phyloP scores from a whole-genome alignment of 2,113 vertebrate genomes.

The Bubalus kerabau region DNA sequence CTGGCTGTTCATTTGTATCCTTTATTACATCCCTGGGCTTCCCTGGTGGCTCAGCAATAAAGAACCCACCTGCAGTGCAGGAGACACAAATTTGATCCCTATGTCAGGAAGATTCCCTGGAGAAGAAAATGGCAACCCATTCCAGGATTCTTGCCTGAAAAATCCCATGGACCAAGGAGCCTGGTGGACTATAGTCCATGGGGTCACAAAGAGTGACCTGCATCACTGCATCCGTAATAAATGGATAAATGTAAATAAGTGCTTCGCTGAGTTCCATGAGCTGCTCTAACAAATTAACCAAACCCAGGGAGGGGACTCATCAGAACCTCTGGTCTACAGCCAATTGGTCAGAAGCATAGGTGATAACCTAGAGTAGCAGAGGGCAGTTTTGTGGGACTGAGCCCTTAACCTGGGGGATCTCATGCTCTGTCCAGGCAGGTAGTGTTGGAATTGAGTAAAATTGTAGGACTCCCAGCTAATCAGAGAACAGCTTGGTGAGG shows the following conservation, averaged over 20 bases:
- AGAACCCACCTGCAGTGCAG: not conserved
- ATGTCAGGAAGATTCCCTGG: not conserved
- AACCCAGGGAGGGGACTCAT: not conserved
- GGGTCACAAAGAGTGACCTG: not conserved
- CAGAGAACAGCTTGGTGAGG: not conserved
- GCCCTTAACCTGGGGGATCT: not conserved
- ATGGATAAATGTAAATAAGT: not conserved
- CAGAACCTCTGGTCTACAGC: not conserved
- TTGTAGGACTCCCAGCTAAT: not conserved
- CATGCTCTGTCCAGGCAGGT: not conserved
- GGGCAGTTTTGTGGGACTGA: not conserved
- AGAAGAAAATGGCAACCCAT: not conserved
- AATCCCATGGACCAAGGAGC: not conserved
- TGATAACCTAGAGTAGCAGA: not conserved
- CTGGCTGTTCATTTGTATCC: not conserved
- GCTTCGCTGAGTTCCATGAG: not conserved
- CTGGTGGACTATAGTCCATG: not conserved
- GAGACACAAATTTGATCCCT: not conserved
- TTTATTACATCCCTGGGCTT: not conserved
- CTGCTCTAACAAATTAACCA: not conserved
- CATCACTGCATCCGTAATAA: not conserved
- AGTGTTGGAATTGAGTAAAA: not conserved
- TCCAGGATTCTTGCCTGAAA: not conserved
- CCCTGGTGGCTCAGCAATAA: not conserved
- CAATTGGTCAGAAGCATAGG: not conserved